These are phyloP conservation scores for Sebastes minor DNA, from an alignment of 2,797 vertebrate genomes.

Conservation along the genomic window DNA sequence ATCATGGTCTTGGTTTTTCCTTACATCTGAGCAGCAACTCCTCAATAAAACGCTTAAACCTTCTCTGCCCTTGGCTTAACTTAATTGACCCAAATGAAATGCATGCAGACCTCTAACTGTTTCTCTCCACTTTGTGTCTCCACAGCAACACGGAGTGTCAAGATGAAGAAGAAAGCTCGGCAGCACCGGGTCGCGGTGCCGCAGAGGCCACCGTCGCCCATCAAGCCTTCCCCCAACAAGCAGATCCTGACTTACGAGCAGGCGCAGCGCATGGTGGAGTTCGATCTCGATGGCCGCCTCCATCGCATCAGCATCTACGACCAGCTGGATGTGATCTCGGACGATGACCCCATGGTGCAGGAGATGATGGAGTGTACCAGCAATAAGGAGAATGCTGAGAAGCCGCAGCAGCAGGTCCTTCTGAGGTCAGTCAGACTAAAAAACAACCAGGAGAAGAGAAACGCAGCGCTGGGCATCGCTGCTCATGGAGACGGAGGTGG, in stretches of 20 bases:
- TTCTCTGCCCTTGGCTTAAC: neutral
- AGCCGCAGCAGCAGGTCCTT: conserved; percentile 86
- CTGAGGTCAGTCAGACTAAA: conserved; percentile 89
- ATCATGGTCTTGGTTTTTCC: neutral
- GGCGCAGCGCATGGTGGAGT: conserved; percentile 98
- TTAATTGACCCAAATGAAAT: neutral
- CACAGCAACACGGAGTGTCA: conserved; percentile 78
- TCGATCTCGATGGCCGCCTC: conserved; percentile 93
- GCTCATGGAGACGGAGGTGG: conserved; percentile 62
- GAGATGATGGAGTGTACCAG: conserved; percentile 96
- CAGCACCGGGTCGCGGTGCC: conserved; percentile 88
- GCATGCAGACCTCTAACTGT: neutral
- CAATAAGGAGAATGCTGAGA: conserved; percentile 97
- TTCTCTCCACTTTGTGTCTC: neutral
- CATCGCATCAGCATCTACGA: conserved; percentile 96
- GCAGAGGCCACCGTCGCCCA: conserved; percentile 90
- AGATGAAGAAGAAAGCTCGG: conserved; percentile 97
- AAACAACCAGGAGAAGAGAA: conserved; percentile 91
- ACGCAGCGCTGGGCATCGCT: conserved; percentile 74
- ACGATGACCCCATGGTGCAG: conserved; percentile 92
- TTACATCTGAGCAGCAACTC: neutral
- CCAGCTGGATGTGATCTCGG: conserved; percentile 90
- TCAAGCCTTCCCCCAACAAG: conserved; percentile 93
- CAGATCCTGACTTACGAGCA: conserved; percentile 98
- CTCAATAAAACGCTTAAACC: neutral